Evolutionary conservation across 1,140 invertebrate species (phyloP).

Genomic region (Drosophila subpulchrella): DNA sequence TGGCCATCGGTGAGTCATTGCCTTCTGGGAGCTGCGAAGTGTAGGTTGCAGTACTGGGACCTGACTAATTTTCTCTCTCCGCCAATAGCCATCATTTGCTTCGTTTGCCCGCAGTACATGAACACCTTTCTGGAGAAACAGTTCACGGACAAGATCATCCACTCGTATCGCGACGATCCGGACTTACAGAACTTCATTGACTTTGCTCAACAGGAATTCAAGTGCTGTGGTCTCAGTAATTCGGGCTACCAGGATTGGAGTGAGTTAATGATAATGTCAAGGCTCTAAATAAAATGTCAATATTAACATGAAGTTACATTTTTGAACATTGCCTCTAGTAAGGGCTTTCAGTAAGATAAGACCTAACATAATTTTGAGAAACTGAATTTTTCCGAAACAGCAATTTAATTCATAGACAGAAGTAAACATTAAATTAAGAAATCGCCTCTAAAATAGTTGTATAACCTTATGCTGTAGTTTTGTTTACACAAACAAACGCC

Average conservation of each 20-base stretch:
- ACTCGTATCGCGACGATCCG: conserved; percentile 93
- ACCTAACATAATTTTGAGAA: no score
- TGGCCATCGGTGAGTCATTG: conserved; percentile 87
- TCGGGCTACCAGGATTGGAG: conserved; percentile 96
- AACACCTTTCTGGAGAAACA: conserved; percentile 92
- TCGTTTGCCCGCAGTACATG: conserved; percentile 95
- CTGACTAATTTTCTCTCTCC: not conserved
- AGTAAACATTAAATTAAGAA: no score
- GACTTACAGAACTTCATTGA: conserved; percentile 97
- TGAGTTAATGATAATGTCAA: conserved; percentile 2
- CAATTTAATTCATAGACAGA: no score
- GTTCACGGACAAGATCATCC: conserved; percentile 94
- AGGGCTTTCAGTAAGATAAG: no score
- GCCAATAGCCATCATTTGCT: conserved; percentile 91
- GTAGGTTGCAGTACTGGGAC: no score
- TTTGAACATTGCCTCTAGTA: no score
- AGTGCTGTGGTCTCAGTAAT: conserved; percentile 95
- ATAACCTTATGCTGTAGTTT: no score
- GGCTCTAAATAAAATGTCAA: no score
- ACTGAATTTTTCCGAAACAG: no score
- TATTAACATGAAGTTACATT: no score
- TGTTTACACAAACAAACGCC: no score
- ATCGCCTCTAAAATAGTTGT: no score
- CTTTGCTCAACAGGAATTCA: conserved; percentile 96
- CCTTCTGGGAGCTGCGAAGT: not conserved